Evolutionary conservation across 2,797 vertebrate genomes (phyloP).

Genomic region (Rhynchotus rufescens): DNA sequence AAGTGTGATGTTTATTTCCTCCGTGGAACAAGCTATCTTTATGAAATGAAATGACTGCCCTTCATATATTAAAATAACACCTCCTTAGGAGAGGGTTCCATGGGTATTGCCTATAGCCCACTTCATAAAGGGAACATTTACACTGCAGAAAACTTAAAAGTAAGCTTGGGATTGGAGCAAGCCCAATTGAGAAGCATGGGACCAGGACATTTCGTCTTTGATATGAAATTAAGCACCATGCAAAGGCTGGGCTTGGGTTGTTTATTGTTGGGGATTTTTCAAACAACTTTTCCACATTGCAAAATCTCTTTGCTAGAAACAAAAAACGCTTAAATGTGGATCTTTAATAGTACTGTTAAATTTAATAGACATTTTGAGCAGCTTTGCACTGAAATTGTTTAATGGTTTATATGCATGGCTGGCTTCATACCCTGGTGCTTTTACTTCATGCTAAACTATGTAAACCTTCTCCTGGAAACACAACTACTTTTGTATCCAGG

Average conservation of each 20-base stretch:
- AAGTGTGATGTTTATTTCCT: conserved; percentile 75
- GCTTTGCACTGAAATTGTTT: conserved; percentile 69
- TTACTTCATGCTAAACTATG: conserved; percentile 62
- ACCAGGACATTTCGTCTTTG: background rate
- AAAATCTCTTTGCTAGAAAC: conserved; percentile 53
- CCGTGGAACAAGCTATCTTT: conserved; percentile 80
- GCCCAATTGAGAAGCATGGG: conserved; percentile 52
- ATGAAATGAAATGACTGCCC: conserved; percentile 78
- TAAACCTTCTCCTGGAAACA: conserved; percentile 66
- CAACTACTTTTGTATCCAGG: conserved; percentile 72
- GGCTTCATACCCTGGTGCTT: conserved; percentile 51
- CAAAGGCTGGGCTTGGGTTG: background rate
- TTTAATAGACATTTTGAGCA: conserved; percentile 72
- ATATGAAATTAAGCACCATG: background rate
- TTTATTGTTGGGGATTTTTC: conserved; percentile 1
- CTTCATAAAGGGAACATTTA: conserved; percentile 80
- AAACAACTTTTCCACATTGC: conserved; percentile 24
- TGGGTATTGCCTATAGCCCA: conserved; percentile 51
- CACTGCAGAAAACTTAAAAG: conserved; percentile 54
- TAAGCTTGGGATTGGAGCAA: conserved; percentile 64
- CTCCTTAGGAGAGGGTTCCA: conserved; percentile 76
- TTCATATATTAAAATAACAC: conserved; percentile 84
- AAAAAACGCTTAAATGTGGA: conserved; percentile 68
- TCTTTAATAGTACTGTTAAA: conserved; percentile 71
- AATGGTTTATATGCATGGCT: conserved; percentile 66